Evolutionary conservation across 2,888 invertebrate genomes (phyloP).

Genomic region (Synergus laeviventris): DNA sequence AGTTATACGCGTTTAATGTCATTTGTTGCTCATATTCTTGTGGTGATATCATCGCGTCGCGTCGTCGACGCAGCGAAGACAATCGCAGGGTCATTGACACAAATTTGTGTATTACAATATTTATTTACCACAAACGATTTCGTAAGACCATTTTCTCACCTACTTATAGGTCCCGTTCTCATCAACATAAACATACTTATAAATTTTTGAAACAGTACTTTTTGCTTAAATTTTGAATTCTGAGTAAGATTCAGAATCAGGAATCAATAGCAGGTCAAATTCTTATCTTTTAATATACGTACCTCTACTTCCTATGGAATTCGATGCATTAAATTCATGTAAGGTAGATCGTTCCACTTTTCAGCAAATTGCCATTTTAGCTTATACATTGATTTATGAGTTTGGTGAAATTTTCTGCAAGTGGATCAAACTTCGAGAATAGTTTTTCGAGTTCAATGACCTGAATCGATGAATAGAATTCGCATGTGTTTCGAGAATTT

Average conservation of each 20-base stretch:
- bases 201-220: neutral
- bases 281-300: neutral
- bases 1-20: conserved; percentile 39
- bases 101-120: neutral
- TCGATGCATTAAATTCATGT: neutral
- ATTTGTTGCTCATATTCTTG: conserved; percentile 29
- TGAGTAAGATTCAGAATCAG: neutral
- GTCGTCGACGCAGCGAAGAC: neutral
- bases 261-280: neutral
- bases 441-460: neutral
- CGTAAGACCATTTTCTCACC: neutral
- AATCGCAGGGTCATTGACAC: conserved; percentile 21
- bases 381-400: conserved; percentile 1
- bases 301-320: neutral
- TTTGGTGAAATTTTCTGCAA: neutral
- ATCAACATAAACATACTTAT: neutral
- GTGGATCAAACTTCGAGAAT: neutral
- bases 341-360: neutral
- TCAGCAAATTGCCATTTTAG: neutral
- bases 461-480: conserved; percentile 16
- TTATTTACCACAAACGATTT: neutral
- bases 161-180: neutral
- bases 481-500: neutral
- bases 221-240: neutral
- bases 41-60: conserved; percentile 7